Percentiles rank a stretch among this genome's conserved stretches.
phyloP scores from a whole-genome alignment of 2,888 invertebrate genomes.

The Protodeltote pygarga region DNA sequence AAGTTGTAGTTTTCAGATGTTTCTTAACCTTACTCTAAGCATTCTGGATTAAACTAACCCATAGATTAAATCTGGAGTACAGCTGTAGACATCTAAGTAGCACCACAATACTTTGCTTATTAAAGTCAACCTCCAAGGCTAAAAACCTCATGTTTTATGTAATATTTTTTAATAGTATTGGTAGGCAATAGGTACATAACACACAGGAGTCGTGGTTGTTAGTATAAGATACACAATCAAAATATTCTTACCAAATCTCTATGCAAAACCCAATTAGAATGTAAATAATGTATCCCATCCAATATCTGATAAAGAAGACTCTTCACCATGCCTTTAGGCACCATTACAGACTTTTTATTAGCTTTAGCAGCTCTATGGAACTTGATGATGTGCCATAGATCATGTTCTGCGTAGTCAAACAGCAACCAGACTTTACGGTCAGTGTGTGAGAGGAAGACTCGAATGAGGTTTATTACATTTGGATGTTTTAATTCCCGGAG shows the following conservation, averaged over 20 bases:
- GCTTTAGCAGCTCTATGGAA: slow-evolving; percentile 99
- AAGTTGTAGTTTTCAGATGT: no score
- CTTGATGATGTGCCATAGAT: slow-evolving; percentile 99
- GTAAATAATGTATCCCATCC: slow-evolving; percentile 99
- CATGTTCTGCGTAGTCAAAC: slow-evolving; percentile 99
- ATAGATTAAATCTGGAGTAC: no score
- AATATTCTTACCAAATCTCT: slow-evolving; percentile 93
- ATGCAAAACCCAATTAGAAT: slow-evolving; percentile 99
- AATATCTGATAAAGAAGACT: slow-evolving; percentile 98
- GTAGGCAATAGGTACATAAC: no score
- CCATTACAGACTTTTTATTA: slow-evolving; percentile 98
- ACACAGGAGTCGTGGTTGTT: no score
- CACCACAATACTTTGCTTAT: no score
- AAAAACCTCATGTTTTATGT: no score
- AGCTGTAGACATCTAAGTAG: no score
- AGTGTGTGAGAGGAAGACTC: slow-evolving; percentile 98
- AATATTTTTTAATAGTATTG: no score
- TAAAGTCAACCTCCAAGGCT: no score
- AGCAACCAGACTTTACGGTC: slow-evolving; percentile 98
- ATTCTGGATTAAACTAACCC: no score
- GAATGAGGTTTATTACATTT: slow-evolving; percentile 98
- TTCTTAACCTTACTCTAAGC: no score
- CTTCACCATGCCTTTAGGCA: slow-evolving; percentile 99
- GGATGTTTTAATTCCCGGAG: slow-evolving; percentile 98
- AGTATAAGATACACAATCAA: no score